A percentile compares a stretch with the other conserved stretches of the same genome.
phyloP scores from a whole-genome alignment of 2,888 invertebrate species.

The Dinocampus coccinellae region DNA sequence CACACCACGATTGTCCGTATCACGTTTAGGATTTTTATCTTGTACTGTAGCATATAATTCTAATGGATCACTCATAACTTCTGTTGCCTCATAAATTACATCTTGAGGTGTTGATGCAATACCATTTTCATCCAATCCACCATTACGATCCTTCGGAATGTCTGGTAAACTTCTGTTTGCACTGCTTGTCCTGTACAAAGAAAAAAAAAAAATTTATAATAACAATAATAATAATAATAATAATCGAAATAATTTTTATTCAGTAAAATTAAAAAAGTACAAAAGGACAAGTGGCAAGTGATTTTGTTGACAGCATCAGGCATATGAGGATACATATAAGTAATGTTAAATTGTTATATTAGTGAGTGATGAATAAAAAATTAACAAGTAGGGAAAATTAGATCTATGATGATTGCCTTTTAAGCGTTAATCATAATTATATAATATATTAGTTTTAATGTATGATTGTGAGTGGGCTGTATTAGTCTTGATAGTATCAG shows the following conservation, averaged over 20 bases:
- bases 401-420: neutral
- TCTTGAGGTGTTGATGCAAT: constrained; percentile 55
- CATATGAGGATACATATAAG: neutral
- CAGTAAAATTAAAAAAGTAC: constrained; percentile 9
- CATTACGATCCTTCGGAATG: constrained; percentile 80
- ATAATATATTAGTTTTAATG: constrained; percentile 2
- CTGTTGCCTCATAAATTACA: constrained; percentile 65
- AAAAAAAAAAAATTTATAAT: constrained; percentile 8
- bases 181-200: constrained; percentile 67
- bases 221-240: neutral
- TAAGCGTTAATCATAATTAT: neutral
- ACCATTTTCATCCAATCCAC: constrained; percentile 68
- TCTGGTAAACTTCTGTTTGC: constrained; percentile 87
- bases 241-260: neutral
- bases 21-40: constrained; percentile 67
- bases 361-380: neutral
- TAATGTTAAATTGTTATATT: constrained; percentile 6
- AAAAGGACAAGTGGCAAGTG: constrained; percentile 5
- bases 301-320: neutral
- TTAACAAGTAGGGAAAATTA: neutral
- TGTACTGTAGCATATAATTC: constrained; percentile 89
- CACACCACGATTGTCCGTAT: constrained; percentile 60
- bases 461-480: neutral
- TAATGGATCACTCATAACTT: constrained; percentile 78
- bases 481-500: constrained; percentile 24